Conservation (phyloP, 53 echinoderm and acorn worm genomes). For the Paracentrotus lividus region DNA sequence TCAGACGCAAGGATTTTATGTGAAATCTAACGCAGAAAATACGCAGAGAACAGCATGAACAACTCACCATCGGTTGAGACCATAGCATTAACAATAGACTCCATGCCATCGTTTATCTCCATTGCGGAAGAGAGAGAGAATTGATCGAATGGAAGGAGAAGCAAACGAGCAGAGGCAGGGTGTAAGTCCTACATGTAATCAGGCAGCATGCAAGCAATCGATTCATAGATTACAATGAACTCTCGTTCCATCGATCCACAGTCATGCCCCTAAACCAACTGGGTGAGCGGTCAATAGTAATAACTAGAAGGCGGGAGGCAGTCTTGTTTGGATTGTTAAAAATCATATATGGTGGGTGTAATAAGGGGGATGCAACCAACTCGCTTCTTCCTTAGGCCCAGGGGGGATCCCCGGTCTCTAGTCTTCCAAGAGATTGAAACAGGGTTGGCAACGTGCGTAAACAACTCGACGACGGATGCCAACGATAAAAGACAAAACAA, state of each 20-base stretch:
- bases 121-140: neutral
- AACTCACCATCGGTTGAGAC: no score
- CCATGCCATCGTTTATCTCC: neutral
- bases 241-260: constrained; percentile 47
- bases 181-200: constrained; percentile 58
- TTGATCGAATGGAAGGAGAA: constrained; percentile 13
- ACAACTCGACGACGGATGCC: constrained; percentile 24
- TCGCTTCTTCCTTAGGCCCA: neutral
- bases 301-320: constrained; percentile 32
- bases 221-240: constrained; percentile 69
- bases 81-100: neutral
- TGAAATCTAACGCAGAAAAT: no score
- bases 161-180: neutral
- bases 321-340: constrained; percentile 66
- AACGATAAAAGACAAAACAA: neutral
- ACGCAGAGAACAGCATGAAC: no score
- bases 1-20: no score
- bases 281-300: constrained; percentile 45
- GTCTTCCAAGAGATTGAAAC: neutral
- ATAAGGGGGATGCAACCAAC: constrained; percentile 35
- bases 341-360: constrained; percentile 64
- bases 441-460: constrained; percentile 35
- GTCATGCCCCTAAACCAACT: constrained; percentile 53
- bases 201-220: constrained; percentile 64
- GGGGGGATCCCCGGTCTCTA: neutral